These are phyloP conservation scores for Masnerella sp. DNA, from an alignment of 2,888 invertebrate genomes.

Conservation along the genomic window DNA sequence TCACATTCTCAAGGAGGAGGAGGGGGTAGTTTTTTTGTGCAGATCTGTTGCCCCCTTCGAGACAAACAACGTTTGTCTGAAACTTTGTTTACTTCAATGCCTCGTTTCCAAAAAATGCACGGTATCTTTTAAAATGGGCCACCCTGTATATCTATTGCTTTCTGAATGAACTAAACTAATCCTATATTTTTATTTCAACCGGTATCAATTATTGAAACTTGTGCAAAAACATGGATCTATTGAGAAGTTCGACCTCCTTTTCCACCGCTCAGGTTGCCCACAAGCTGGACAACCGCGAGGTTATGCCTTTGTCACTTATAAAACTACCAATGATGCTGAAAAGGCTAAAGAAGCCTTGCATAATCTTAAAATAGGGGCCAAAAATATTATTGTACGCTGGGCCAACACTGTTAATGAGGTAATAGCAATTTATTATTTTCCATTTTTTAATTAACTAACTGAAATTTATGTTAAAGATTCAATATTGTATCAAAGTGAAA, in stretches of 20 bases:
- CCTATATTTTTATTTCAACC: constrained; percentile 80
- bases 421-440: constrained; percentile 64
- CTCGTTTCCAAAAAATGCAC: too few relatives aligned
- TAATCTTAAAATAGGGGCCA: constrained; percentile 86
- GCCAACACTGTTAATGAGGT: constrained; percentile 87
- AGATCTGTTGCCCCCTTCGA: too few relatives aligned
- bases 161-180: constrained; percentile 63
- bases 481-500: not conserved
- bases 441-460: constrained; percentile 1
- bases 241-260: constrained; percentile 97
- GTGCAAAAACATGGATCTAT: constrained; percentile 95
- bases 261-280: constrained; percentile 91
- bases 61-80: not conserved
- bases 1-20: not conserved
- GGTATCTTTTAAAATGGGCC: too few relatives aligned
- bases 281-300: constrained; percentile 93
- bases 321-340: constrained; percentile 83
- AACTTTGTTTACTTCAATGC: not conserved
- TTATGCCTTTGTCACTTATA: constrained; percentile 95
- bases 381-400: constrained; percentile 88
- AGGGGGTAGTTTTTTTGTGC: not conserved
- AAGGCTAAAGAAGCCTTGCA: constrained; percentile 86
- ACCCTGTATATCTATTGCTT: too few relatives aligned
- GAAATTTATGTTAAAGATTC: not conserved
- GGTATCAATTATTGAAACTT: constrained; percentile 97